Evolutionary conservation across 2,113 vertebrate genomes (phyloP).

Genomic region (Dinomys branickii): DNA sequence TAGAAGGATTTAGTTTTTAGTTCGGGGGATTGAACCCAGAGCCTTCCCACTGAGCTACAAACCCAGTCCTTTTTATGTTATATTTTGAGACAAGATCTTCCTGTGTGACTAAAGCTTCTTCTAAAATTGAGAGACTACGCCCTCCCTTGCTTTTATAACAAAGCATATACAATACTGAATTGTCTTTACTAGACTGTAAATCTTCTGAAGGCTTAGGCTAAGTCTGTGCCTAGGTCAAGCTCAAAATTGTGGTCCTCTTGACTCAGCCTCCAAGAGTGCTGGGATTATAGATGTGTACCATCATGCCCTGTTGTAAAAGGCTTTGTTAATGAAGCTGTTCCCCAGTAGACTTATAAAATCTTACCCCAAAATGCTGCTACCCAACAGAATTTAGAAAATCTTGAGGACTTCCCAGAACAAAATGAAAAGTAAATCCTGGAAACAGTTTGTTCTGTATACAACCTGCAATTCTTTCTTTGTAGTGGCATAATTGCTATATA

Average conservation of each 20-base stretch:
- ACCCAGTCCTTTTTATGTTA: not conserved
- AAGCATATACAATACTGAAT: not conserved
- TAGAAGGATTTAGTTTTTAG: not conserved
- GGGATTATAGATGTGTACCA: not conserved
- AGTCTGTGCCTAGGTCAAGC: not conserved
- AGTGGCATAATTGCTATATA: not conserved
- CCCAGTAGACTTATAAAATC: not conserved
- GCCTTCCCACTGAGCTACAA: not conserved
- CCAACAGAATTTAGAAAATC: constrained; percentile 3
- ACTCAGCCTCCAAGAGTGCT: not conserved
- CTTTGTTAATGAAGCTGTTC: not conserved
- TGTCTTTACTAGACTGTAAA: constrained; percentile 26
- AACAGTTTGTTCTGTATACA: not conserved
- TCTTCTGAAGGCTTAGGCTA: not conserved
- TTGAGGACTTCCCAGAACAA: not conserved
- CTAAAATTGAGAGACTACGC: not conserved
- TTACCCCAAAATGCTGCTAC: not conserved
- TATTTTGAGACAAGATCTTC: not conserved
- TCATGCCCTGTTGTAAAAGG: not conserved
- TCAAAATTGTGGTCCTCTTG: not conserved
- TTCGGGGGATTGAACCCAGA: not conserved
- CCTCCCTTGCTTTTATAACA: not conserved
- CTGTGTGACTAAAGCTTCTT: not conserved
- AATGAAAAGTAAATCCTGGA: not conserved
- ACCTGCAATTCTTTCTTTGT: not conserved